Conservation (phyloP, 2,888 invertebrate genomes). For the Campoletis raptor region DNA sequence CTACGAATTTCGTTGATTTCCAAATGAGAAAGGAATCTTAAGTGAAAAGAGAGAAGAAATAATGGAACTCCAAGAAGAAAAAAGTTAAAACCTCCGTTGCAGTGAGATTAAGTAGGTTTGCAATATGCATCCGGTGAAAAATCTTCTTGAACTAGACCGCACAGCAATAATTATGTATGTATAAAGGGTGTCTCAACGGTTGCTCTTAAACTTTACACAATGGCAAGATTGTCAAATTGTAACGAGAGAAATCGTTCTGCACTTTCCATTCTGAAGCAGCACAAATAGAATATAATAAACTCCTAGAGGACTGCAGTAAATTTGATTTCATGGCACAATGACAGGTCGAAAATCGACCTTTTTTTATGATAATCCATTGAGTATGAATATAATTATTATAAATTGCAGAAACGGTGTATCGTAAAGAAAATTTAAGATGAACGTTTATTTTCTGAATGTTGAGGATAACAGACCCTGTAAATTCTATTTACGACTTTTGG, state of each 20-base stretch:
- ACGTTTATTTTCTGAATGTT: neutral
- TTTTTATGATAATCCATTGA: neutral
- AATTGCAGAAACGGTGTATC: neutral
- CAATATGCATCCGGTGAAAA: slow-evolving; percentile 46
- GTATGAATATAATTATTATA: neutral
- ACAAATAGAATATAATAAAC: neutral
- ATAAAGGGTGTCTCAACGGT: neutral
- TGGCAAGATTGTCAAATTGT: neutral
- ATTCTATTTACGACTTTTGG: neutral
- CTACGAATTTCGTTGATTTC: slow-evolving; percentile 59
- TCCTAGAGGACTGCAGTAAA: neutral
- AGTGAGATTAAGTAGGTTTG: slow-evolving; percentile 24
- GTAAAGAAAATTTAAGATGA: neutral
- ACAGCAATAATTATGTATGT: neutral
- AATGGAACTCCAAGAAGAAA: slow-evolving; percentile 14
- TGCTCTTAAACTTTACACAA: neutral
- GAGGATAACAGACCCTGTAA: neutral
- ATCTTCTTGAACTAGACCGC: slow-evolving; percentile 42
- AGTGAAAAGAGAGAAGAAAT: slow-evolving; percentile 57
- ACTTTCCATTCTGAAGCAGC: neutral
- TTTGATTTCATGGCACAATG: neutral
- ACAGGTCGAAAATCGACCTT: neutral
- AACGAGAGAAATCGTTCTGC: neutral
- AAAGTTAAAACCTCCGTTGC: slow-evolving; percentile 37
- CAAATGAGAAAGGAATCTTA: slow-evolving; percentile 25